phyloP scores from a whole-genome alignment of 2,113 vertebrate genomes.

The Hemiscyllium ocellatum region DNA sequence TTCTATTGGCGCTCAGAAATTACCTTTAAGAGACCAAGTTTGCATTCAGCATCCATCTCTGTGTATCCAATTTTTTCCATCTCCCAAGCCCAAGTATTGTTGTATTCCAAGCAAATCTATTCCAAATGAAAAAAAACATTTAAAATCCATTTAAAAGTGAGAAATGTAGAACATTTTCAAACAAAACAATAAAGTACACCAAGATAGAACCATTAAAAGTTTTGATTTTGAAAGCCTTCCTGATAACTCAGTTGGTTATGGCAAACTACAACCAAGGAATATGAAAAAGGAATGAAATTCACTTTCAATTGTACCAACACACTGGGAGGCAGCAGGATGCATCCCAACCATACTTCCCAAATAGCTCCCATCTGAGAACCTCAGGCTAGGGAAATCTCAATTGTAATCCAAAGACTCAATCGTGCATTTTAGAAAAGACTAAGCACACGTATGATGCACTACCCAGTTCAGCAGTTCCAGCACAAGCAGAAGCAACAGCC shows the following conservation, averaged over 20 bases:
- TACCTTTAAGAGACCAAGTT: constrained; percentile 92
- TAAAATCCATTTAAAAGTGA: neutral
- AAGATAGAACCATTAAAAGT: neutral
- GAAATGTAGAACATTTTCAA: neutral
- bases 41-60: constrained; percentile 89
- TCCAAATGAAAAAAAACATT: constrained; percentile 38
- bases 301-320: neutral
- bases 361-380: neutral
- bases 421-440: neutral
- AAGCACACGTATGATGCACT: neutral
- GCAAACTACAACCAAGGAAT: neutral
- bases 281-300: neutral
- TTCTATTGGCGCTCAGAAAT: neutral
- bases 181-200: neutral
- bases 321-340: neutral
- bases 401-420: too few species aligned
- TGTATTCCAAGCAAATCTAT: constrained; percentile 91
- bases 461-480: neutral
- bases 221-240: neutral
- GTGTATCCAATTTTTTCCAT: constrained; percentile 95
- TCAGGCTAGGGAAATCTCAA: neutral
- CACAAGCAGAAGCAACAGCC: neutral
- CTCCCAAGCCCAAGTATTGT: constrained; percentile 96
- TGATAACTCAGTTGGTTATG: neutral
- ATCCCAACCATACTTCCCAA: neutral